Conservation (phyloP, 2,888 invertebrate species). For the Drosophila quasianomalipes region DNA sequence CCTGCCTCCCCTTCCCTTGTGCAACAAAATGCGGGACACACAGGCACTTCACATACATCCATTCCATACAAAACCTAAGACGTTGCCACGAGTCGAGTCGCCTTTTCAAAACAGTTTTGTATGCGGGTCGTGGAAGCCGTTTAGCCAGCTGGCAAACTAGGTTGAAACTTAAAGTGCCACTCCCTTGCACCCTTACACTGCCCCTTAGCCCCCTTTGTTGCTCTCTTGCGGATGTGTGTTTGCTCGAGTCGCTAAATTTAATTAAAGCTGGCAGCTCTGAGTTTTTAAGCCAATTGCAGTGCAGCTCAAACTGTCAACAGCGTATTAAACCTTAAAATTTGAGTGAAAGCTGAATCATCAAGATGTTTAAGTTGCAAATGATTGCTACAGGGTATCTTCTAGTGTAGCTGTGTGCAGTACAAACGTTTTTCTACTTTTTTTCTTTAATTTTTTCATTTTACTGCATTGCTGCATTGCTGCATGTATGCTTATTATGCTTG, state of each 20-base stretch:
- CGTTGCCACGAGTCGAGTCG: conserved; percentile 30
- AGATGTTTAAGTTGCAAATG: neutral
- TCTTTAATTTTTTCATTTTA: neutral
- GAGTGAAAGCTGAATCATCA: neutral
- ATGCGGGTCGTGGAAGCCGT: conserved; percentile 56
- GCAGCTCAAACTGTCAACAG: conserved; percentile 47
- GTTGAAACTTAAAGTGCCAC: conserved; percentile 44
- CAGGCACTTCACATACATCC: conserved; percentile 11
- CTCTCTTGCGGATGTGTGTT: conserved; percentile 52
- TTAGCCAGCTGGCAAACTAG: conserved; percentile 46
- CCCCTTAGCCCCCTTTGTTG: neutral
- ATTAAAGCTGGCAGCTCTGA: conserved; percentile 39
- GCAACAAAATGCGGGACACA: conserved; percentile 33
- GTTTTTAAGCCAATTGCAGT: conserved; percentile 24
- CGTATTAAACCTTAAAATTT: neutral
- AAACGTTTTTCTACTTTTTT: neutral
- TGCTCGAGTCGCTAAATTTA: conserved; percentile 63
- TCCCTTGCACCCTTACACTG: conserved; percentile 1
- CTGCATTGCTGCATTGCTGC: conserved; percentile 5
- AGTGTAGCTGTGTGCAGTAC: neutral
- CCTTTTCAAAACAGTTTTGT: conserved; percentile 60
- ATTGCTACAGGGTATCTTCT: conserved; percentile 1
- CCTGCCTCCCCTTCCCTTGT: neutral
- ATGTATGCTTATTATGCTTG: conserved; percentile 17
- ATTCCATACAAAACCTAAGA: conserved; percentile 14